Base-by-base conservation (phyloP, 2,888 invertebrate species). In the Orthosia gothica region DNA sequence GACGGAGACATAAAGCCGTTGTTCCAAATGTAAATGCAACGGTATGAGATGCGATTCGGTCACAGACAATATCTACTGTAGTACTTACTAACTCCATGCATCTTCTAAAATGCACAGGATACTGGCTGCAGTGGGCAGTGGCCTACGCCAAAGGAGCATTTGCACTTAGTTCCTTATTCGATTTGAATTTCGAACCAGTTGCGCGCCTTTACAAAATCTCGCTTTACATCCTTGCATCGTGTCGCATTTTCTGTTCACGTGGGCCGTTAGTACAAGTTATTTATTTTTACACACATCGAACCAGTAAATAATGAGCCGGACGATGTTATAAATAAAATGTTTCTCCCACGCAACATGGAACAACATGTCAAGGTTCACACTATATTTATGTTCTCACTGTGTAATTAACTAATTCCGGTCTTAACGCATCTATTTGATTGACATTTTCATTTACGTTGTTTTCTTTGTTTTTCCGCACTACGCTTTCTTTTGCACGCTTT, bases 331-430 rank as follows among this genome's bases (percentile, higher is more conserved):
- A 93, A 93, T 94, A 93, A 69, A 89, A 90, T 87, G 85, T 73
- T 76, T 81, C 91, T 88, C 93, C 93, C 91, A 92, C 94, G 90
- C 93, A 87, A 76, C 88, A 83, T 83, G 89, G 91, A 92, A 90
- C 92, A 93, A 93, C 92, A 91, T 95, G 94, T 95, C 95, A 95
- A 95, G 95, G 95, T 93, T 92, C 90, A 89, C 85, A 89, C 89
- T 88, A 87, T 90, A 88, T 92, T 91, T 90, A 91, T 90, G 87
- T 89, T 91, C 91, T 88, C 89, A 87, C 87, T 90, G 88, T 90
- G 90, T 90, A 91, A 93, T 93, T 92, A 91, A 87, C 84, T 86
- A 90, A 90, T 89, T 89, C 87, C 85, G 86, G 26, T 66, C 58
- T 61, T 26, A 86, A 86, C 86, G 80, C 88, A 87, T 89, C 89